These are phyloP conservation scores for Misgurnus anguillicaudatus DNA, from an alignment of 2,113 vertebrate species.

Conservation along the genomic window DNA sequence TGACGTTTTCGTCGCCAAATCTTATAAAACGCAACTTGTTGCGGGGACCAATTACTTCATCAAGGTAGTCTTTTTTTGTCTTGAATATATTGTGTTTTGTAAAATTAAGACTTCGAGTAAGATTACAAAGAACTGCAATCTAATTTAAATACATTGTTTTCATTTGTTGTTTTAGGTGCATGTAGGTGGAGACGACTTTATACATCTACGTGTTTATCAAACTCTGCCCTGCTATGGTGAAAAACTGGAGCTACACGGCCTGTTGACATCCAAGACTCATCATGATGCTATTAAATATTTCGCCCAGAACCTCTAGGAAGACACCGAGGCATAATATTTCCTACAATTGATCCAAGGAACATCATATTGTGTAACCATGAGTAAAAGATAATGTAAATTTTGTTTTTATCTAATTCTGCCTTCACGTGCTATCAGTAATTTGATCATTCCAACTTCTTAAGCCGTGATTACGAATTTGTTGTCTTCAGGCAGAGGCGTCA, in stretches of 20 bases:
- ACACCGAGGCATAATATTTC: background rate
- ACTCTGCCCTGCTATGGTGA: constrained; percentile 61
- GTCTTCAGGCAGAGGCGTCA: too few species aligned
- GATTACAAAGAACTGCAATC: background rate
- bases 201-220: constrained; percentile 74
- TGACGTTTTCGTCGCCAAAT: constrained; percentile 58
- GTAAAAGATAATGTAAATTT: background rate
- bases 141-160: background rate
- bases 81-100: background rate
- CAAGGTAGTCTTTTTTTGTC: constrained; percentile 72
- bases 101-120: background rate
- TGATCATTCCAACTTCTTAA: too few species aligned
- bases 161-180: constrained; percentile 71
- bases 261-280: constrained; percentile 71
- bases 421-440: too few species aligned
- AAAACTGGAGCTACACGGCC: constrained; percentile 54
- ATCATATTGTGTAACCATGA: background rate
- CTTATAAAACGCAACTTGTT: constrained; percentile 58
- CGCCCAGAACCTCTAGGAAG: constrained; percentile 42
- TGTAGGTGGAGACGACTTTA: constrained; percentile 62
- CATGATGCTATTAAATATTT: constrained; percentile 76
- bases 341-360: background rate
- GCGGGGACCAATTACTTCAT: constrained; percentile 73
- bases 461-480: too few species aligned
- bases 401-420: background rate